phyloP scores from a whole-genome alignment of 2,797 vertebrate species.

The Sebastes taczanowskii region DNA sequence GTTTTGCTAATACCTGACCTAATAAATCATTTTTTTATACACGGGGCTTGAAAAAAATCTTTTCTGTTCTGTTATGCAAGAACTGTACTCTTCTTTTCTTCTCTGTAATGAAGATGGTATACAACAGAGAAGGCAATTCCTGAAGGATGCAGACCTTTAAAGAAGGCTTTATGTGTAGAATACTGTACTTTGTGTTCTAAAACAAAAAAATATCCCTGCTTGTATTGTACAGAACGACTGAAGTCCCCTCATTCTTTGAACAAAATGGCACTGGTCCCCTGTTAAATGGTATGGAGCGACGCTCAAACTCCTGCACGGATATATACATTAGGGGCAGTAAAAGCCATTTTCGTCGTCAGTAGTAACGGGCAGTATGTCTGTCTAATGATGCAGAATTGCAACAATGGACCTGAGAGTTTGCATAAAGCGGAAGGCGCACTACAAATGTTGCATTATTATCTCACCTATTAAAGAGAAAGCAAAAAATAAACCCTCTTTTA shows the following conservation, averaged over 20 bases:
- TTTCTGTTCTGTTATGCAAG: not conserved
- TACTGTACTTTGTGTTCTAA: not conserved
- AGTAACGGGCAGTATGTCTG: not conserved
- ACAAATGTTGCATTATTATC: not conserved
- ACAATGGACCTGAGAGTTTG: not conserved
- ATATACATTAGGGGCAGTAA: not conserved
- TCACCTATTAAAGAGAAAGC: not conserved
- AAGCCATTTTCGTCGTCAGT: not conserved
- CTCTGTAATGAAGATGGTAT: not conserved
- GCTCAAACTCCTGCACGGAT: not conserved
- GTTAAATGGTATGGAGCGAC: not conserved
- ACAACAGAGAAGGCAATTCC: not conserved
- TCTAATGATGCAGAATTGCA: not conserved
- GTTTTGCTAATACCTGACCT: constrained; percentile 5
- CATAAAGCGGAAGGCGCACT: not conserved
- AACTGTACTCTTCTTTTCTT: not conserved
- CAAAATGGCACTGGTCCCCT: not conserved
- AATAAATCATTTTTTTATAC: not conserved
- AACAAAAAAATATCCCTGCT: not conserved
- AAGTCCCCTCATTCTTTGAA: not conserved
- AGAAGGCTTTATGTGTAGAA: not conserved
- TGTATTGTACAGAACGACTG: not conserved
- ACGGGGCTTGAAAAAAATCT: not conserved
- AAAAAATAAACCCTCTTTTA: not conserved
- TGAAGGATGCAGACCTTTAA: not conserved